A percentile compares a stretch with the other conserved stretches of the same genome.
phyloP scores from a whole-genome alignment of 2,113 vertebrate genomes.

The Capreolus pygargus region DNA sequence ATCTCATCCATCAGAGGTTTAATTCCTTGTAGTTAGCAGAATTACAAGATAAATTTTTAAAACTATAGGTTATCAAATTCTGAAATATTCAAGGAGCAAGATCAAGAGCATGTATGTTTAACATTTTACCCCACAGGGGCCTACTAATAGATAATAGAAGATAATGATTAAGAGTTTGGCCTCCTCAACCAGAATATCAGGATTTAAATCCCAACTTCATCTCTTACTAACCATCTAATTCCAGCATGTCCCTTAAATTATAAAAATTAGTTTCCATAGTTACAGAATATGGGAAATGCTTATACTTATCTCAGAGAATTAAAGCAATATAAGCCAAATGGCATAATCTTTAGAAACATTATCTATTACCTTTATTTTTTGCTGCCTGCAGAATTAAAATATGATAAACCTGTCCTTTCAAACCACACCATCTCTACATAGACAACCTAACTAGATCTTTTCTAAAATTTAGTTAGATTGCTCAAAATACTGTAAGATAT shows the following conservation, averaged over 20 bases:
- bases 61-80: constrained; percentile 3
- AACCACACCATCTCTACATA: not conserved
- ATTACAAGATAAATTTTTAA: not conserved
- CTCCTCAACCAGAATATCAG: not conserved
- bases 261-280: not conserved
- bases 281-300: not conserved
- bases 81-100: not conserved
- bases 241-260: not conserved
- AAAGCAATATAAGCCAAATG: not conserved
- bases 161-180: not conserved
- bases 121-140: not conserved
- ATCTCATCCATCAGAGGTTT: constrained; percentile 50
- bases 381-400: not conserved
- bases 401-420: not conserved
- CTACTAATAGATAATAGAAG: not conserved
- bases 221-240: not conserved
- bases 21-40: not conserved
- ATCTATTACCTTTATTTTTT: not conserved
- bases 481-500: not conserved
- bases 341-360: not conserved
- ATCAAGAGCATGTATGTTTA: not conserved
- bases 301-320: not conserved
- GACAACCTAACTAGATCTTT: not conserved
- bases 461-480: not conserved
- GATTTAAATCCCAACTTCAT: not conserved